These are phyloP conservation scores for Pedionomus torquatus DNA, from an alignment of 2,113 vertebrate genomes.

Conservation along the genomic window DNA sequence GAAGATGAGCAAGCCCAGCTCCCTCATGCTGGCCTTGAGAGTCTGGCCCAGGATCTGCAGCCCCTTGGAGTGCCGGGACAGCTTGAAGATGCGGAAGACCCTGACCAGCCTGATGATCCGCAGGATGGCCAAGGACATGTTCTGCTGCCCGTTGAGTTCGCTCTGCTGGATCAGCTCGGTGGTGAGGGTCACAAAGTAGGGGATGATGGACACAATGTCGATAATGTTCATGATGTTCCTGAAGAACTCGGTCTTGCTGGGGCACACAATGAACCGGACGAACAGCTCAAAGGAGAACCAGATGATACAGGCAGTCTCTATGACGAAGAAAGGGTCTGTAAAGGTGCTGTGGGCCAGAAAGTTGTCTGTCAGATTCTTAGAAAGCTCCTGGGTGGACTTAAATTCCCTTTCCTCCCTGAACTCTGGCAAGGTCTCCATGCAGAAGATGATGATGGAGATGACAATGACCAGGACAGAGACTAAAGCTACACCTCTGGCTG, in stretches of 20 bases:
- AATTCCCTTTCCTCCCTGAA: conserved; percentile 88
- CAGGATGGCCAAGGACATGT: conserved; percentile 94
- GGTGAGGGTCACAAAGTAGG: conserved; percentile 92
- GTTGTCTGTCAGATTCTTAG: conserved; percentile 56
- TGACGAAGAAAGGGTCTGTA: conserved; percentile 93
- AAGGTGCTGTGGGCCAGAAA: conserved; percentile 76
- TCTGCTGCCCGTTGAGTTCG: conserved; percentile 86
- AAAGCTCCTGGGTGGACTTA: conserved; percentile 49
- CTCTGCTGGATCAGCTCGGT: conserved; percentile 87
- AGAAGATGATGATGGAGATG: conserved; percentile 97
- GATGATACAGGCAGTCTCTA: conserved; percentile 91
- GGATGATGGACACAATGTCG: conserved; percentile 94
- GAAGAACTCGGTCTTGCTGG: conserved; percentile 93
- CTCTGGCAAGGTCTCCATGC: conserved; percentile 93
- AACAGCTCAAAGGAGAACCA: conserved; percentile 95
- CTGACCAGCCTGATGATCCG: conserved; percentile 93
- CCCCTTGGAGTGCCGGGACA: conserved; percentile 96
- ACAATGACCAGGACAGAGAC: conserved; percentile 94
- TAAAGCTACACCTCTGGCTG: conserved; percentile 88
- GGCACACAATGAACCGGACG: conserved; percentile 89
- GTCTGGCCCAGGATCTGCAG: conserved; percentile 97
- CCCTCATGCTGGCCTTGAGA: conserved; percentile 95
- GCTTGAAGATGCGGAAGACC: conserved; percentile 98
- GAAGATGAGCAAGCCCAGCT: conserved; percentile 94
- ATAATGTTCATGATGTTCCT: conserved; percentile 97